These are phyloP conservation scores for Tetropium fuscum DNA, from an alignment of 2,888 invertebrate genomes.

Conservation along the genomic window DNA sequence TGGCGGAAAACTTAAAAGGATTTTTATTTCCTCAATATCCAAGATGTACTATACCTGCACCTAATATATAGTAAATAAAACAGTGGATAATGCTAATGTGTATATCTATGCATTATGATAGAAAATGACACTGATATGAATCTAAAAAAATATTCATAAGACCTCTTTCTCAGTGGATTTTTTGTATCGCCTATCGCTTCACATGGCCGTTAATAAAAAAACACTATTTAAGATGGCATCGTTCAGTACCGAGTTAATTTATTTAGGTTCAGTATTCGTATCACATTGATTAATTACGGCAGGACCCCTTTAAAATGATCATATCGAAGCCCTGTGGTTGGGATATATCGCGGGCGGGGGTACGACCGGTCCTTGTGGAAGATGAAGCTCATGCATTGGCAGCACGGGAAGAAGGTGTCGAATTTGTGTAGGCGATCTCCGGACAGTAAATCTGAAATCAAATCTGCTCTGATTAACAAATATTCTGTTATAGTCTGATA, in stretches of 20 bases:
- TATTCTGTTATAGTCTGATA: too few species aligned
- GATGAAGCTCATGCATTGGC: slow-evolving; percentile 66
- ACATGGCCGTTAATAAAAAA: slow-evolving; percentile 41
- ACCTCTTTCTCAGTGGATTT: slow-evolving; percentile 20
- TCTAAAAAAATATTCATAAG: slow-evolving; percentile 37
- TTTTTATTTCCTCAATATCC: too few species aligned
- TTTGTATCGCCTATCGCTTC: slow-evolving; percentile 19
- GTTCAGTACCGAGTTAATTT: slow-evolving; percentile 28
- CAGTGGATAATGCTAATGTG: too few species aligned
- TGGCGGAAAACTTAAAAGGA: background rate
- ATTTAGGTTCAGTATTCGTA: slow-evolving; percentile 42
- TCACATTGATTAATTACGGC: slow-evolving; percentile 49
- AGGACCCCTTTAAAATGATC: slow-evolving; percentile 46
- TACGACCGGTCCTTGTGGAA: slow-evolving; percentile 60
- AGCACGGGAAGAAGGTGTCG: slow-evolving; percentile 63
- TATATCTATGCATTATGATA: slow-evolving; percentile 12
- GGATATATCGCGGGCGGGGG: slow-evolving; percentile 65
- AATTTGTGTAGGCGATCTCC: slow-evolving; percentile 64
- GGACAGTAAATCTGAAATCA: slow-evolving; percentile 58
- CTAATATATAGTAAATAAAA: too few species aligned
- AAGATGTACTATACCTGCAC: too few species aligned
- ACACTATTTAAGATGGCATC: slow-evolving; percentile 32
- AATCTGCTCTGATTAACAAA: slow-evolving; percentile 2
- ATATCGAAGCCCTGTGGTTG: slow-evolving; percentile 66
- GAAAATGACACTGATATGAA: slow-evolving; percentile 9